Evolutionary conservation across 2,113 vertebrate species (phyloP), one percentile per base, ranked within the genome.

Genomic region (Oreochromis tanganicae): DNA sequence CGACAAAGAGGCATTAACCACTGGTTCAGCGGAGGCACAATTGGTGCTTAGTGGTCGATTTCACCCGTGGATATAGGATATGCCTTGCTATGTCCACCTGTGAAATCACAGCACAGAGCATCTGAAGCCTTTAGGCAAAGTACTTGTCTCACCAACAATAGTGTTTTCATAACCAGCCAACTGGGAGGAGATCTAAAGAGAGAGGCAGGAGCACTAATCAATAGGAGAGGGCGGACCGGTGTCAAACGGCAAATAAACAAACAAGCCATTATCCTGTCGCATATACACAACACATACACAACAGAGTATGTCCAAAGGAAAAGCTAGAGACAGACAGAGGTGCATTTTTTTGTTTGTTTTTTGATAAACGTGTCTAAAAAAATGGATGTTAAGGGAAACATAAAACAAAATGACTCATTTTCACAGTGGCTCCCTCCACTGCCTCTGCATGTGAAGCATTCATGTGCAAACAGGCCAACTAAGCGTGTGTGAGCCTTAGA

Each of bases 201-300:
- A 91, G 91, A 93, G 92, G 94, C 94, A 92, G 91, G 89, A 93
- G 87, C 89, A 80, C 93, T 89, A 92, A 95, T 95, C 95, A 94
- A 95, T 95, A 95, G 93, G 88, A 91, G 94, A 94, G 93, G 95
- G 95, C 79, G 93, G 94, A 86, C 90, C 38, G 41, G 92, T 94
- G 94, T 95, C 95, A 95, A 95, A 93, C 88, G 73, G 88, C 91
- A 94, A 94, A 94, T 92, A 95, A 95, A 95, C 95, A 95, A 95
- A 95, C 94, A 92, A 94, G 90, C 89, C 91, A 92, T 95, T 95
- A 94, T 95, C 83, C 85, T 87, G 68, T 88, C 85, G 79, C 82
- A 83, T 87, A 87, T 61, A 85, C 68, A 86, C 56, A 82, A 66
- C 27, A n/a, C 36, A 50, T 75, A 66, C 85, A 75, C 79, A 68